phyloP scores from a whole-genome alignment of 2,113 vertebrate genomes.

The Colinus virginianus region DNA sequence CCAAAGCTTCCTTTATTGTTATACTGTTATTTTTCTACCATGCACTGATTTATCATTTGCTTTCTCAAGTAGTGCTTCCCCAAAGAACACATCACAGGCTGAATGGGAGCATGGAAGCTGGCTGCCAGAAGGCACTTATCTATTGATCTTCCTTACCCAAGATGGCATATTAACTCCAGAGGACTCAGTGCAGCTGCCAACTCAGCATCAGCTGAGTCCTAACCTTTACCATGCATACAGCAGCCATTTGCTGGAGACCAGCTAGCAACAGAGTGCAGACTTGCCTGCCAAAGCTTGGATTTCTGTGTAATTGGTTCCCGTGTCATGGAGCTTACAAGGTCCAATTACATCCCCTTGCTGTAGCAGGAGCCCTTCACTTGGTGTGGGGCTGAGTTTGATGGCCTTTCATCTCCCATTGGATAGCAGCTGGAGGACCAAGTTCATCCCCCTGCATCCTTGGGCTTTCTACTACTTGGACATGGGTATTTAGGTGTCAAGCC shows the following conservation, averaged over 20 bases:
- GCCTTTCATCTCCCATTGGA: accelerated
- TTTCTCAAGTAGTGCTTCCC: not conserved
- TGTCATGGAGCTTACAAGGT: not conserved
- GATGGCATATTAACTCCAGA: not conserved
- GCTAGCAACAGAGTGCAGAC: not conserved
- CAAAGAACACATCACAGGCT: not conserved
- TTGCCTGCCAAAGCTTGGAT: not conserved
- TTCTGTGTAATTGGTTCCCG: conserved; percentile 4
- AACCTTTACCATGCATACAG: accelerated
- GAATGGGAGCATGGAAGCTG: not conserved
- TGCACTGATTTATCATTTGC: not conserved
- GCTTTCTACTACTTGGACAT: not conserved
- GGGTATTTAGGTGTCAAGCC: not conserved
- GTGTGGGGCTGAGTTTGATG: accelerated
- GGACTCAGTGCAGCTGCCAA: not conserved
- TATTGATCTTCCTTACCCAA: not conserved
- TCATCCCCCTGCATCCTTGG: not conserved
- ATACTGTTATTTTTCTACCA: not conserved
- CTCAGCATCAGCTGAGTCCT: not conserved
- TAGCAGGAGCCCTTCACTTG: not conserved
- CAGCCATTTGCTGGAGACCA: not conserved
- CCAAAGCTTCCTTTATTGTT: not conserved
- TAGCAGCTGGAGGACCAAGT: not conserved
- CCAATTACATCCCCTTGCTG: not conserved
- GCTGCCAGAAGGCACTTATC: not conserved